A percentile compares a stretch with the other conserved stretches of the same genome.
Evolutionary conservation across 2,113 vertebrate genomes (phyloP).

Genomic region (Lepisosteus oculatus): DNA sequence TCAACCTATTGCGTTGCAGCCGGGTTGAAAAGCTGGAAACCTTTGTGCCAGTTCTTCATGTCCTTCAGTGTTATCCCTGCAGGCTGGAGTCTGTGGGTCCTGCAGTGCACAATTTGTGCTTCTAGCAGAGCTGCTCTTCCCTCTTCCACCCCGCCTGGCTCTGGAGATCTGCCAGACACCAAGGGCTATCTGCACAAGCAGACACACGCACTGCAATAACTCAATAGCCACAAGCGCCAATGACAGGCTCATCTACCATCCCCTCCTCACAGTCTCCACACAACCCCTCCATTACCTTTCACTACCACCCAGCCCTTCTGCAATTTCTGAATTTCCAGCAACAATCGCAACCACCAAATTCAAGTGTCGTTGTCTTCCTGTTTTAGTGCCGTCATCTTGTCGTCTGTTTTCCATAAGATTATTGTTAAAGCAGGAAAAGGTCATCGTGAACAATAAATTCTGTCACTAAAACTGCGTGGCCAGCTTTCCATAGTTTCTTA

Average conservation of each 20-base stretch:
- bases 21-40: constrained; percentile 54
- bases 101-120: constrained; percentile 68
- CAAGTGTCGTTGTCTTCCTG: no score
- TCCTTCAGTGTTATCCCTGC: constrained; percentile 75
- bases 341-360: no score
- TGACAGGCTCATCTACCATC: constrained; percentile 30
- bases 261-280: constrained; percentile 38
- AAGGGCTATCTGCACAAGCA: constrained; percentile 49
- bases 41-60: constrained; percentile 69
- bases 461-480: no score
- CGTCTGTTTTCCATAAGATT: no score
- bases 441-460: no score
- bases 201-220: constrained; percentile 15
- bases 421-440: no score
- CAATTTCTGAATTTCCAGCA: no score
- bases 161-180: constrained; percentile 68
- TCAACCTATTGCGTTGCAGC: constrained; percentile 41
- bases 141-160: constrained; percentile 56
- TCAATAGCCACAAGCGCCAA: constrained; percentile 13
- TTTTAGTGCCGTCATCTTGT: no score
- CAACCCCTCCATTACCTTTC: constrained; percentile 37
- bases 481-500: no score
- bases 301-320: constrained; percentile 10
- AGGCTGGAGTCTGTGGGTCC: constrained; percentile 67
- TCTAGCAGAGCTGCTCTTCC: constrained; percentile 58